Conservation (phyloP, 2,888 invertebrate species). For the Acanthosepion pharaonis region DNA sequence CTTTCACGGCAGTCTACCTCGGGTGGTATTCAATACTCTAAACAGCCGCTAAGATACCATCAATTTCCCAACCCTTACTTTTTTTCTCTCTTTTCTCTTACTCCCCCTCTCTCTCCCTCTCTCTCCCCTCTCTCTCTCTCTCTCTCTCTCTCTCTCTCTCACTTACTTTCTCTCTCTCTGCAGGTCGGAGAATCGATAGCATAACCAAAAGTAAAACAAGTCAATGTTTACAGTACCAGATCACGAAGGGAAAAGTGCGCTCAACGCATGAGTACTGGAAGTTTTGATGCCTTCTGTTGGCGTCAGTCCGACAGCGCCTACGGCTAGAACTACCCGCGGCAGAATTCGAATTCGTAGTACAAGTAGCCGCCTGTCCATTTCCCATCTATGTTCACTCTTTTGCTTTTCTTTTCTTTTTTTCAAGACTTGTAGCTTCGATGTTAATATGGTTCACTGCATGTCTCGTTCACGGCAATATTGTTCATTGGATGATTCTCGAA, state of each 20-base stretch:
- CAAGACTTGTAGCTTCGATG: not conserved
- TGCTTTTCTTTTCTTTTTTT: not conserved
- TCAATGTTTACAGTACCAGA: not conserved
- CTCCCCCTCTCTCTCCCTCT: not conserved
- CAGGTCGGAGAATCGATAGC: not conserved
- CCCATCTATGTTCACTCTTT: not conserved
- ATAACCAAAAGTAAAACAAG: not conserved
- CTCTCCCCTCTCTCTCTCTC: not conserved
- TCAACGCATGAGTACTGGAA: not conserved
- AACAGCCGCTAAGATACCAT: not conserved
- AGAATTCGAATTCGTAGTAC: not conserved
- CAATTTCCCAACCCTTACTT: not conserved
- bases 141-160: not conserved
- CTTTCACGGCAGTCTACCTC: no score
- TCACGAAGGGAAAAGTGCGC: not conserved
- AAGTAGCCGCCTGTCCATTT: not conserved
- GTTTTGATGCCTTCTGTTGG: no score
- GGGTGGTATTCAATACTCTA: no score
- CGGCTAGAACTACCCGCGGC: not conserved
- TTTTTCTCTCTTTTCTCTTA: no score
- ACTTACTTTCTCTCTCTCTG: rapidly evolving
- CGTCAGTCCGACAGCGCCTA: not conserved
- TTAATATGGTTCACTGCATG: not conserved
- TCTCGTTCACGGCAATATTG: not conserved
- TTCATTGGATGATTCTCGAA: not conserved